Evolutionary conservation across 2,888 invertebrate genomes (phyloP).

Genomic region (Matsumyia berberina): DNA sequence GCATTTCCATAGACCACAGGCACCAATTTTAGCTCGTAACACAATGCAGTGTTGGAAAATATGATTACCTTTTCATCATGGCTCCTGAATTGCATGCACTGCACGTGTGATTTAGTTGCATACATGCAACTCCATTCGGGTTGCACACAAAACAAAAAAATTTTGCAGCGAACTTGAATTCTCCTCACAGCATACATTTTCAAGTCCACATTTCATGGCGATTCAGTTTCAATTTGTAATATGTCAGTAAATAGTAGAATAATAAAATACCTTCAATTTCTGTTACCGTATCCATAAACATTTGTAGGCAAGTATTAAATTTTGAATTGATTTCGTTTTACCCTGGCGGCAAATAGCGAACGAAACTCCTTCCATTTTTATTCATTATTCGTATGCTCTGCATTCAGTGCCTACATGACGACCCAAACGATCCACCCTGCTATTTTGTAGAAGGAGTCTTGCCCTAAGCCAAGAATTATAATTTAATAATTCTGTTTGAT

Average conservation of each 20-base stretch:
- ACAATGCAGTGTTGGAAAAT: too few species aligned
- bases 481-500: slow-evolving; percentile 69
- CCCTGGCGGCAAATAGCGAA: slow-evolving; percentile 8
- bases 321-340: slow-evolving; percentile 28
- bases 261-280: background rate
- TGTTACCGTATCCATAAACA: background rate
- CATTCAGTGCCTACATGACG: slow-evolving; percentile 10
- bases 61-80: slow-evolving; percentile 8
- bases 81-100: background rate
- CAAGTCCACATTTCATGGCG: background rate
- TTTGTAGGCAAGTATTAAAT: slow-evolving; percentile 5
- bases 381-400: slow-evolving; percentile 38
- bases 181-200: background rate
- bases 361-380: slow-evolving; percentile 34
- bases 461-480: slow-evolving; percentile 57
- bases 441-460: background rate
- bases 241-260: slow-evolving; percentile 4
- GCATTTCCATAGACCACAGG: too few species aligned
- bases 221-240: background rate
- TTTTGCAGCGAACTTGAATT: slow-evolving; percentile 30
- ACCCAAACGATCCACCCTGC: slow-evolving; percentile 39
- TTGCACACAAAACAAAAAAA: slow-evolving; percentile 50
- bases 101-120: slow-evolving; percentile 18
- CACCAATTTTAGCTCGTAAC: too few species aligned
- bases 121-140: background rate